Conservation (phyloP, 2,888 invertebrate species). For the Tiphia femorata region DNA sequence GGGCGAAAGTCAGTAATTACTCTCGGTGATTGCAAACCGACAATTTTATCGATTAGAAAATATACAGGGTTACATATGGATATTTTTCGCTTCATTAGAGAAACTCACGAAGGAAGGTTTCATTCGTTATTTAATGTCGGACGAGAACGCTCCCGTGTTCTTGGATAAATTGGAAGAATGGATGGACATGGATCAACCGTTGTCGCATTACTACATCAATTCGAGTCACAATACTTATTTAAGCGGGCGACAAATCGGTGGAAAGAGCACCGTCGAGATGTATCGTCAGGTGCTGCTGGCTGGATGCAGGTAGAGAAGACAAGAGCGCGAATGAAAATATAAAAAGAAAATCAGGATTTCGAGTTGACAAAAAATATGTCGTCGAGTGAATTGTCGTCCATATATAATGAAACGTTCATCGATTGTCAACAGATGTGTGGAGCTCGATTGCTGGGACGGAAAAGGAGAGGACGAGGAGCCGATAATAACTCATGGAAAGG, state of each 20-base stretch:
- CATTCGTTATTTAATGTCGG: slow-evolving; percentile 78
- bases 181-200: slow-evolving; percentile 79
- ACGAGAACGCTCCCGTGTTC: slow-evolving; percentile 81
- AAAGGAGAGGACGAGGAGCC: slow-evolving; percentile 78
- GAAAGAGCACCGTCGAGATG: slow-evolving; percentile 79
- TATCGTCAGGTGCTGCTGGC: slow-evolving; percentile 69
- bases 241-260: slow-evolving; percentile 77
- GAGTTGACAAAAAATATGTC: too few species aligned
- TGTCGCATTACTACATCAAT: slow-evolving; percentile 80
- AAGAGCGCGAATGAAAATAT: too few species aligned
- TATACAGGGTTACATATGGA: too few species aligned
- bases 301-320: slow-evolving; percentile 65
- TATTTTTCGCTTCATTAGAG: slow-evolving; percentile 48
- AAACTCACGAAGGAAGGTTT: slow-evolving; percentile 75
- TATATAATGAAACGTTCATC: background rate
- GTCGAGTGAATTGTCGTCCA: background rate
- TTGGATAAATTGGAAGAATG: slow-evolving; percentile 76
- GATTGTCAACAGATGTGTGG: slow-evolving; percentile 73
- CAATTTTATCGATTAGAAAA: too few species aligned
- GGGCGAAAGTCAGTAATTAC: slow-evolving; percentile 67
- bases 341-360: too few species aligned
- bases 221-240: slow-evolving; percentile 77
- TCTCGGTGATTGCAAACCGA: background rate
- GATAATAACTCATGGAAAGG: slow-evolving; percentile 81
- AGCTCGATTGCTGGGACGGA: slow-evolving; percentile 81